Evolutionary conservation across 2,888 invertebrate genomes (phyloP).

Genomic region (Bombyx huttoni): DNA sequence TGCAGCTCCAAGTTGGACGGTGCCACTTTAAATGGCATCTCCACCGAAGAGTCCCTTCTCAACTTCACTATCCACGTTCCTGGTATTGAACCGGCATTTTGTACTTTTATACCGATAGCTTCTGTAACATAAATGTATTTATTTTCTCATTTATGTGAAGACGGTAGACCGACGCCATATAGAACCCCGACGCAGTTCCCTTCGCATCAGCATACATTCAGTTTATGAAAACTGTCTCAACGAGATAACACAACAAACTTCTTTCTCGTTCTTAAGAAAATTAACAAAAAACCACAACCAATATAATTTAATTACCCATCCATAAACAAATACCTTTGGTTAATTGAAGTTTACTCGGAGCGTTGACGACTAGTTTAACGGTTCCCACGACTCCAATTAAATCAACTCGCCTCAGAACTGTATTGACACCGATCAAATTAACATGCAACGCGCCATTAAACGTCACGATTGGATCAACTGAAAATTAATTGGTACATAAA

Average conservation of each 20-base stretch:
- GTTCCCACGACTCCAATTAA: constrained; percentile 40
- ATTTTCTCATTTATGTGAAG: too few species aligned
- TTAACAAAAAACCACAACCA: too few species aligned
- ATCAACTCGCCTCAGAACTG: constrained; percentile 38
- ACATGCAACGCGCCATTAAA: constrained; percentile 41
- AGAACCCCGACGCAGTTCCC: too few species aligned
- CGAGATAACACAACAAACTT: too few species aligned
- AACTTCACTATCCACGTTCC: constrained; percentile 43
- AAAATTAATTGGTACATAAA: constrained; percentile 8
- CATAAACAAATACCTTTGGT: constrained; percentile 28
- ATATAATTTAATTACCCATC: neutral
- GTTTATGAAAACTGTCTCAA: too few species aligned
- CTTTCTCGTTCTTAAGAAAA: too few species aligned
- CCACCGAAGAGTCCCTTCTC: constrained; percentile 18
- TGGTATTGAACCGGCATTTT: constrained; percentile 38
- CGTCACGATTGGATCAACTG: constrained; percentile 24
- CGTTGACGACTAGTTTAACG: constrained; percentile 28
- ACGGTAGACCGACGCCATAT: too few species aligned
- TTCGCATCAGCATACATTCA: too few species aligned
- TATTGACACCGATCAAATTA: constrained; percentile 39
- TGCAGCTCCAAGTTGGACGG: constrained; percentile 35
- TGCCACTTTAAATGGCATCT: constrained; percentile 34
- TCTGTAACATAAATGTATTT: constrained; percentile 26
- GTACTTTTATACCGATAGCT: constrained; percentile 26
- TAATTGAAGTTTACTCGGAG: constrained; percentile 29